phyloP scores from a whole-genome alignment of 2,888 invertebrate species.

The Tetropium fuscum region DNA sequence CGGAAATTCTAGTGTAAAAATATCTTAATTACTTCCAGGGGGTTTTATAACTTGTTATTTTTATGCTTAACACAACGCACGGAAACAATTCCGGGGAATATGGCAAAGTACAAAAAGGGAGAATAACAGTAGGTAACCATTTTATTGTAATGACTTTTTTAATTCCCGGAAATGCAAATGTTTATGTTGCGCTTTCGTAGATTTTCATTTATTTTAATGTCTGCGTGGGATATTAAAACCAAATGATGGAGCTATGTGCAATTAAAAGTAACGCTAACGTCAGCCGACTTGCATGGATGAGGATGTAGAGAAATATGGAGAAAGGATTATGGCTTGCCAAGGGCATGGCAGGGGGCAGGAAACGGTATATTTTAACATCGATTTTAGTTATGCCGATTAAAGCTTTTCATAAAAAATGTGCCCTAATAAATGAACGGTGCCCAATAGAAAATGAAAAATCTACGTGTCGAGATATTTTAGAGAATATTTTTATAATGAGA shows the following conservation, averaged over 20 bases:
- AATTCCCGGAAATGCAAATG: conserved; percentile 18
- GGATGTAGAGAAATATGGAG: too few species aligned
- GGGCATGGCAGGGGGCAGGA: too few species aligned
- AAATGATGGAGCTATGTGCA: conserved; percentile 3
- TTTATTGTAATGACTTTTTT: conserved; percentile 39
- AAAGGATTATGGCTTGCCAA: too few species aligned
- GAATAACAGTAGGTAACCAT: conserved; percentile 18
- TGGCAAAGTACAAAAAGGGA: conserved; percentile 3
- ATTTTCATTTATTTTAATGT: conserved; percentile 26
- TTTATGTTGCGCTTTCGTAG: conserved; percentile 10
- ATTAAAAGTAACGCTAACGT: conserved; percentile 23
- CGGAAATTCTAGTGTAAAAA: conserved; percentile 49
- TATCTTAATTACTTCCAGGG: conserved; percentile 49
- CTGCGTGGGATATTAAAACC: conserved; percentile 12
- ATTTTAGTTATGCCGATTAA: too few species aligned
- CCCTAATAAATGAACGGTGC: too few species aligned
- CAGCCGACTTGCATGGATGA: too few species aligned
- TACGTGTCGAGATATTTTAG: too few species aligned
- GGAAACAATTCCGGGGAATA: conserved; percentile 10
- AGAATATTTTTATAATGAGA: too few species aligned
- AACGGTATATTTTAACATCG: too few species aligned
- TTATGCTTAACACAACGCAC: conserved; percentile 1
- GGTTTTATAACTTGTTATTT: conserved; percentile 27
- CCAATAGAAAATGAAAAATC: too few species aligned
- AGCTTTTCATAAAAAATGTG: too few species aligned